Evolutionary conservation across 2,888 invertebrate species (phyloP), one percentile per base, ranked within the genome.

Genomic region (Dromius quadrimaculatus): DNA sequence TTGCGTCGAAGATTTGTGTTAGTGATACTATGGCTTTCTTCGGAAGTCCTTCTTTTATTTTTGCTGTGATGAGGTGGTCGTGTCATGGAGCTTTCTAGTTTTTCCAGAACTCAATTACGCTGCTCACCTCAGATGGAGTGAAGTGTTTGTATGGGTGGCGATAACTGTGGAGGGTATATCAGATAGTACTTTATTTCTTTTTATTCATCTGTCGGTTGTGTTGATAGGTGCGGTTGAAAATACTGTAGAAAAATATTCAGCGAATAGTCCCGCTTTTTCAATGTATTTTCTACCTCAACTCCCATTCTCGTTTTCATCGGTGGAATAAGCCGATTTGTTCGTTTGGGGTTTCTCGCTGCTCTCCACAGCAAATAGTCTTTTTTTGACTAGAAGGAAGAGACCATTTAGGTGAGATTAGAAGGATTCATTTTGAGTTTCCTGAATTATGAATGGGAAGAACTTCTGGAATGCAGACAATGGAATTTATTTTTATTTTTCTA

Each of bases 41-140:
- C 5, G 77, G 75, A 8, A 77, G 72, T 73, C 75, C 45, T 75
- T 74, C 15, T 74, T 71, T 6, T 1, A 76, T 43, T 11, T 71
- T 47, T 2, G 72, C 74, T 8, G 72, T 76, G 1, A 78, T 76
- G 28, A 75, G n/a, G n/a, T n/a, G 62, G 45, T 77, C 77, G 28
- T 71, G 73, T 1, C 76, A 76, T 8, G 76, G 73, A n/a, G 73
- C 47, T 72, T 75, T 75, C 63, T 71, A 71, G 23, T 59, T 41
- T n/a, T 64, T 64, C 22, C 38, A 36, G 6, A 43, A 23, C 22
- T 59, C 64, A 57, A 54, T 59, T 71, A 62, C 65, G 22, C 43
- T 17, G 32, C 43, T 22, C 45, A 54, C 47, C 64, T 66, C 61
- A 23, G 50, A 19, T 17, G 59, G 28, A 17, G 57, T 64, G 6